Conservation (phyloP, 2,888 invertebrate genomes). For the Dryadula phaetusa region DNA sequence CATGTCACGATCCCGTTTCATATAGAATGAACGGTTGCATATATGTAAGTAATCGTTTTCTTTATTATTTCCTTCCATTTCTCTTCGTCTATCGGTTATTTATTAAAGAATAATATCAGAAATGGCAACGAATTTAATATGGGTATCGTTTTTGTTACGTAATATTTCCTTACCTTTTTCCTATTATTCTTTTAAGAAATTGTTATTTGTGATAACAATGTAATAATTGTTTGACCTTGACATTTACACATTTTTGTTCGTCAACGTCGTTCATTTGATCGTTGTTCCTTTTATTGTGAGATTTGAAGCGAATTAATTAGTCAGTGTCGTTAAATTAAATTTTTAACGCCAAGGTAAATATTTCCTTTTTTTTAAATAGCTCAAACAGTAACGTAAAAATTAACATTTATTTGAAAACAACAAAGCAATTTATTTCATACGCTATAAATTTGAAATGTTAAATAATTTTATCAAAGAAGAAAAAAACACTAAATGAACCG, state of each 20-base stretch:
- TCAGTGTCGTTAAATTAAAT: too few species aligned
- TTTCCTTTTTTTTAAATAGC: too few species aligned
- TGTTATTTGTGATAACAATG: background rate
- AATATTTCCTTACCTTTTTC: background rate
- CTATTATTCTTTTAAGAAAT: background rate
- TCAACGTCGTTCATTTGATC: background rate
- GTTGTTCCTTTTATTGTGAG: background rate
- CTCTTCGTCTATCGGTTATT: constrained; percentile 39
- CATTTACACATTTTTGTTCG: background rate
- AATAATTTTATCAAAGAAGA: background rate
- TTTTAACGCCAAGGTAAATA: too few species aligned
- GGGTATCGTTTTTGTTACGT: background rate
- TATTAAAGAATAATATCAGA: constrained; percentile 10
- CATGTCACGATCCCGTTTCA: constrained; percentile 64
- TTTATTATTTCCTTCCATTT: constrained; percentile 60
- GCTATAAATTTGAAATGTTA: background rate
- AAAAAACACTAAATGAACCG: background rate
- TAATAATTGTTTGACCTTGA: background rate
- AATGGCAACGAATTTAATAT: constrained; percentile 14
- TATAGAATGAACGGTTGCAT: constrained; percentile 59
- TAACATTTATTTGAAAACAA: background rate
- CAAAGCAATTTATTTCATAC: background rate
- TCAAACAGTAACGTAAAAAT: background rate
- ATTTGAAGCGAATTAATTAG: background rate
- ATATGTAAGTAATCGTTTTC: constrained; percentile 65